Base-by-base conservation (phyloP, 2,113 vertebrate species). In the Indicator indicator region DNA sequence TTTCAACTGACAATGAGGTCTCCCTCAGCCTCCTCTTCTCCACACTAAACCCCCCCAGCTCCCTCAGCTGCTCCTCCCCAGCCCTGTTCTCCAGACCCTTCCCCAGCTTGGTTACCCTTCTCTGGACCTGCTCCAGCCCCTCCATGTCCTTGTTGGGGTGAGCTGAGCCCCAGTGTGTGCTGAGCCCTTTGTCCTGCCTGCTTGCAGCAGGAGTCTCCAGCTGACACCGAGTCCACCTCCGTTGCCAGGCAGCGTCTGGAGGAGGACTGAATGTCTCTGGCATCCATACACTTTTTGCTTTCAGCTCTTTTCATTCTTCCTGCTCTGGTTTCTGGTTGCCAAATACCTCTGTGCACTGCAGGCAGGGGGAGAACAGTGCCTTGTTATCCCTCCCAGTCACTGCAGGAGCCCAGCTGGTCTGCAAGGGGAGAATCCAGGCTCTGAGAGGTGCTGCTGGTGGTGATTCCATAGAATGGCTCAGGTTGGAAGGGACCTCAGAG, bases 161-260 rank as follows among this genome's bases (percentile, higher is more conserved):
- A 52, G 50, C 50, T 52, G 50, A 24, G 50, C 50, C 48, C 48
- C 48, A 0, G 4, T 7, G 44, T 3, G 3, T 2, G 40, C 20
- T 0, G 2, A 92, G 89, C 62, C 67, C 64, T 54, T 38, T 2
- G 1, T 44, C 69, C 33, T 12, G 1, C 2, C 28, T 1, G 46
- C 9, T 78, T 69, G 55, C 81, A 69, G 70, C 74, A 33, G 11
- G 2, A 1, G 19, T 26, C 71, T 85, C 74, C 1, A 12, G 52
- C 70, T 54, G 67, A 68, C 88, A 23, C 0, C 3, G 44, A 85
- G 84, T 55, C 69, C 62, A 33, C 26, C 62, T 60, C 73, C 0
- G 67, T 75, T 95, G 89, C 96, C 84, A 89, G 84, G 89, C 89
- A 69, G 67, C 36, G 42, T 75, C 86, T 92, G 83, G 74, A 75